Base-by-base conservation (phyloP, 2,113 vertebrate species). In the Atherinomorus stipes region DNA sequence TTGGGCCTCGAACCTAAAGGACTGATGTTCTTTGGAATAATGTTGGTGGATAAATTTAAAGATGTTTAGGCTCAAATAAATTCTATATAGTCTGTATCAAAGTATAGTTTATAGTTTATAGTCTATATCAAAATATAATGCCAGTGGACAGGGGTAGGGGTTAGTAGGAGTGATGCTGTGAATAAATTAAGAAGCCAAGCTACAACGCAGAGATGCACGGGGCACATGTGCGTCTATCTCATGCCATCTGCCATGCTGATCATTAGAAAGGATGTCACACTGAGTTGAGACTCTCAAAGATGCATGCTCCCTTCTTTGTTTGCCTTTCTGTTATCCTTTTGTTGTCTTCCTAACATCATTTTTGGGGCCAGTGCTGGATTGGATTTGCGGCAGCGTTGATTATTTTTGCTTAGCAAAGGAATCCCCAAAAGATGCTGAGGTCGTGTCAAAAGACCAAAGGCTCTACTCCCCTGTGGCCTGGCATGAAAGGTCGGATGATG, bases 211-310 rank as follows among this genome's bases (percentile, higher is more conserved):
- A 53, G 64, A 76, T 19, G 22, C 59, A 49, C n/a, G 5, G 38
- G 65, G 62, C 74, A 83, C 81, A 69, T 69, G 65, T 74, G 84
- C 21, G 25, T 76, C 44, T 38, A 19, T 80, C 78, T 83, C 54
- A 4, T 63, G 65, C 90, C 91, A 91, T 92, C 91, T 92, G 91
- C 84, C 60, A 1, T 11, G 64, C 37, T 28, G 73, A 79, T 88
- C 86, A 85, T 89, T 90, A 90, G 81, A 81, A 66, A 71, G 67
- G 71, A 70, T 78, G 52, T 86, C 91, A 80, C 78, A 79, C 81
- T 77, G 88, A 72, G 85, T 25, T 21, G 74, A 76, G 84, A 78
- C 84, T 72, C 67, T 74, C 58, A 11, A 25, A 51, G 83, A 81
- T 42, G 74, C 53, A 11, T 12, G 26, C 51, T 78, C 74, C 68